Evolutionary conservation across 2,888 invertebrate genomes (phyloP).

Genomic region (Aspidiotus rigidus): DNA sequence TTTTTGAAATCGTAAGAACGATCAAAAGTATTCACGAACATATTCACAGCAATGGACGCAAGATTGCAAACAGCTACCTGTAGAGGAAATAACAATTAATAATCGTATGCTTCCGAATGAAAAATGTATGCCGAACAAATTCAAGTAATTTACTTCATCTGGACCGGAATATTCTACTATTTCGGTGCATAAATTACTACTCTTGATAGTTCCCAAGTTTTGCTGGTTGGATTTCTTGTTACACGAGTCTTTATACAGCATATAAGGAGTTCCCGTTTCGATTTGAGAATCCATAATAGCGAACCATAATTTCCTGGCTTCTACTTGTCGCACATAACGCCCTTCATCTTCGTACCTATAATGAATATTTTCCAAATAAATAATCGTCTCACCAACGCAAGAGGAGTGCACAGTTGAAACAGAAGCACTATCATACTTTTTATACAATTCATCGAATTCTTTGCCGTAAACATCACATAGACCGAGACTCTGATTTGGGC

Average conservation of each 20-base stretch:
- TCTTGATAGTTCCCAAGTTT: constrained; percentile 95
- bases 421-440: constrained; percentile 46
- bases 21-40: constrained; percentile 67
- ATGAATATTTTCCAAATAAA: neutral
- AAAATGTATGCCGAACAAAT: neutral
- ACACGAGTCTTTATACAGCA: constrained; percentile 93
- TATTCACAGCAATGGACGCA: constrained; percentile 92
- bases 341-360: constrained; percentile 71
- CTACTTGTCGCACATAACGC: constrained; percentile 55
- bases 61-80: constrained; percentile 90
- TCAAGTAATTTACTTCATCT: constrained; percentile 57
- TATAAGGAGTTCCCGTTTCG: constrained; percentile 96
- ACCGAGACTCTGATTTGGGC: constrained; percentile 86
- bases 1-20: constrained; percentile 79
- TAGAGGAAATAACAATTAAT: neutral
- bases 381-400: neutral
- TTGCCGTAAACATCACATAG: constrained; percentile 89
- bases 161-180: constrained; percentile 86
- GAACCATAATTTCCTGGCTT: constrained; percentile 84
- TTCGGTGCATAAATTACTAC: constrained; percentile 96
- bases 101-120: neutral
- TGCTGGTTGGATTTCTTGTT: constrained; percentile 96
- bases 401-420: neutral
- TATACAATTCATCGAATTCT: constrained; percentile 81
- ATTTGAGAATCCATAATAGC: constrained; percentile 90